Base-by-base conservation (phyloP, 2,113 vertebrate species). In the Girardinichthys multiradiatus region DNA sequence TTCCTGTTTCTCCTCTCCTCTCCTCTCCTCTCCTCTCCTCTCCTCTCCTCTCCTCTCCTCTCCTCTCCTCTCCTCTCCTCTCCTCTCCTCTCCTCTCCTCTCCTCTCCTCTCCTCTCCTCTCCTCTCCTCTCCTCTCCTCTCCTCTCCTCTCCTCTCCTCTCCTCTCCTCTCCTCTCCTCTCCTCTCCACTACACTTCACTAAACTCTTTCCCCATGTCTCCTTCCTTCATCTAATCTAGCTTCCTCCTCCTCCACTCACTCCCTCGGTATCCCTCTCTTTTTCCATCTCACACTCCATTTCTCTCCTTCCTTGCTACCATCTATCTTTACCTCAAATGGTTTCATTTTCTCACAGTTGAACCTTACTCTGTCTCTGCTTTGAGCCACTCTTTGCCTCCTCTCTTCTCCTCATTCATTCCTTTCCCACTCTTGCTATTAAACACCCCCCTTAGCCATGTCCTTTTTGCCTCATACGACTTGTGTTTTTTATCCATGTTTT, bases 301-400 rank as follows among this genome's bases (percentile, higher is more conserved):
- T 84, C 77, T 74, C 66, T 66, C 68, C 76, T 77, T 28, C 54
- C 69, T 65, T 80, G 42, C 68, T 57, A 27, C 33, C 68, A 79
- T 88, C 80, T 39, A 74, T 87, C 77, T 85, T 37, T 33, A 74
- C 79, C 79, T 87, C 83, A 83, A 84, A 81, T 71, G 60, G 62
- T 72, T 72, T 84, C 77, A 68, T 86, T 80, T 21, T 70, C 68
- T 83, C 72, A 72, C 42, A 12, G 84, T 57, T 73, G 67, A 75
- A 66, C 68, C 61, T 64, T 3, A 0, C 80, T 77, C 61, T 65
- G 67, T 82, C 71, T 81, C 57, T 78, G 48, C 68, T 54, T 60
- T 26, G 3, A 62, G 75, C 45, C 57, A 63, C 11, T 64, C 57
- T 48, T 58, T 66, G 28, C 60, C 27, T 58, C 45, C 54, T 65